A percentile compares a stretch with the other conserved stretches of the same genome.
These are phyloP conservation scores for Stercorarius parasiticus DNA, from an alignment of 2,113 vertebrate genomes.

Conservation along the genomic window DNA sequence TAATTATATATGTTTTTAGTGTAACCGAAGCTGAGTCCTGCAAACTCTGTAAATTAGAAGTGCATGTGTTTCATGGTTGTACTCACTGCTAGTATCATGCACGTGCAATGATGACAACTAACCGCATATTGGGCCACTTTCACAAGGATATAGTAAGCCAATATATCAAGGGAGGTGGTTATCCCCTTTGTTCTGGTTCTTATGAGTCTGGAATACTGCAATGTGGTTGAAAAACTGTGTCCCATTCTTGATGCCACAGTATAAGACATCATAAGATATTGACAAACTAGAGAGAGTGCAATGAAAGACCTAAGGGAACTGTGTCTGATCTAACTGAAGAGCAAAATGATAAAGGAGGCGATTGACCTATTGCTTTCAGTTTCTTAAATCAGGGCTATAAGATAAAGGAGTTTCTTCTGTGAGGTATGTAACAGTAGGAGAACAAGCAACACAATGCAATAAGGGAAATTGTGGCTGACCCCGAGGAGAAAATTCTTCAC, in stretches of 20 bases:
- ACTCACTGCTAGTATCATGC: not conserved
- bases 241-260: not conserved
- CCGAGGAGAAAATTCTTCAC: not conserved
- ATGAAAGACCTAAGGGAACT: not conserved
- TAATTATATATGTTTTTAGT: not conserved
- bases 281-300: not conserved
- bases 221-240: fast-evolving
- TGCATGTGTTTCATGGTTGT: not conserved
- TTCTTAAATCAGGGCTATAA: not conserved
- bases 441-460: not conserved
- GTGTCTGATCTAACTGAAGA: not conserved
- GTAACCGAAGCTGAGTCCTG: not conserved
- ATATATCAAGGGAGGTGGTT: not conserved
- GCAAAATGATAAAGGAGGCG: not conserved
- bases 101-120: not conserved
- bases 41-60: not conserved
- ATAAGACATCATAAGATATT: not conserved
- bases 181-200: not conserved
- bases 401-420: not conserved
- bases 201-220: not conserved
- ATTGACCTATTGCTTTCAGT: not conserved
- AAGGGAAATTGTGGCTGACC: not conserved
- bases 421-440: not conserved
- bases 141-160: not conserved
- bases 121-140: not conserved